Evolutionary conservation across 2,888 invertebrate genomes (phyloP).

Genomic region (Sminthurinus aureus): DNA sequence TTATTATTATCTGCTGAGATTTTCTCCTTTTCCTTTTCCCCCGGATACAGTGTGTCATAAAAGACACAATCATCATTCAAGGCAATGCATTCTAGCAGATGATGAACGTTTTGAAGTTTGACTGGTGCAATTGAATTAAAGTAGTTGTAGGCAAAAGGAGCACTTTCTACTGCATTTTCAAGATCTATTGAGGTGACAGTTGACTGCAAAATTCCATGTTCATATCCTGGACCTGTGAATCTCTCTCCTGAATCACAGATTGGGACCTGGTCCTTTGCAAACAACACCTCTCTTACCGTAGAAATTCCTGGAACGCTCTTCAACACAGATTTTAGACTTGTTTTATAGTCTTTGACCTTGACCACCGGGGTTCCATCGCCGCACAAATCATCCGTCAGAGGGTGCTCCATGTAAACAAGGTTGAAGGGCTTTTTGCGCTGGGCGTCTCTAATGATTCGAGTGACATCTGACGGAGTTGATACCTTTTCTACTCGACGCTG

Average conservation of each 20-base stretch:
- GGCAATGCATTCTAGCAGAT: neutral
- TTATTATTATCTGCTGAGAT: too few relatives aligned
- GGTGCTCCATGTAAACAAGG: conserved; percentile 32
- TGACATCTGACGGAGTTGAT: conserved; percentile 25
- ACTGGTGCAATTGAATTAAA: neutral
- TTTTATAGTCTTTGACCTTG: conserved; percentile 8
- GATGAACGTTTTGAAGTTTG: neutral
- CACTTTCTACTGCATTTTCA: neutral
- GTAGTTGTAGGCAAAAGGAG: neutral
- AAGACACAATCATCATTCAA: neutral
- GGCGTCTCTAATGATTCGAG: conserved; percentile 5
- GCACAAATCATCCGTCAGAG: conserved; percentile 1
- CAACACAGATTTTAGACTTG: neutral
- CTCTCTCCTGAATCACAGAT: neutral
- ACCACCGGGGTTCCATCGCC: neutral
- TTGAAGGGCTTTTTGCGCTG: conserved; percentile 6
- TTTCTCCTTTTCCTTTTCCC: too few relatives aligned
- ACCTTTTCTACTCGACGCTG: conserved; percentile 23
- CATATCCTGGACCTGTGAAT: neutral
- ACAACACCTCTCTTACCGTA: neutral
- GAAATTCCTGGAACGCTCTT: neutral
- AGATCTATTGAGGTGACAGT: neutral
- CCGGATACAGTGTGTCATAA: neutral
- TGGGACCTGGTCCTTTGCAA: neutral
- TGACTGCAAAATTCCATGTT: neutral